phyloP scores from a whole-genome alignment of 2,888 invertebrate genomes.

The Amphiduros pacificus region DNA sequence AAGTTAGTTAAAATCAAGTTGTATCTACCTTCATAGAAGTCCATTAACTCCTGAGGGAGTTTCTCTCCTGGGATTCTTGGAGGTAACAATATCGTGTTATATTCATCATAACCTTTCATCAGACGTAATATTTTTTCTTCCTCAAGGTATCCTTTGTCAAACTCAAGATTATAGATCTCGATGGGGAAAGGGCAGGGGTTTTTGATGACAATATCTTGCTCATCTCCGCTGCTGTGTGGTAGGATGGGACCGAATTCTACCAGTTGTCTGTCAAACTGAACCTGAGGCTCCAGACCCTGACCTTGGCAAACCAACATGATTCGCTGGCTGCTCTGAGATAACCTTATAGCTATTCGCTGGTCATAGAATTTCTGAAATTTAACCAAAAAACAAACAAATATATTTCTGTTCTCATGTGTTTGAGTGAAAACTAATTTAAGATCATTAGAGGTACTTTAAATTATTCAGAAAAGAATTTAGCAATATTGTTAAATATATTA shows the following conservation, averaged over 20 bases:
- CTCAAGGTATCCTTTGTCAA: slow-evolving; percentile 63
- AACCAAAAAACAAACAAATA: background rate
- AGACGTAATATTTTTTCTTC: slow-evolving; percentile 59
- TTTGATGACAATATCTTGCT: slow-evolving; percentile 66
- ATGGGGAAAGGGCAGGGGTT: slow-evolving; percentile 71
- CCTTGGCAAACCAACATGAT: slow-evolving; percentile 55
- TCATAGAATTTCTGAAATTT: slow-evolving; percentile 55
- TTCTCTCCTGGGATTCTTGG: slow-evolving; percentile 56
- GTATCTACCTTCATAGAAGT: slow-evolving; percentile 57
- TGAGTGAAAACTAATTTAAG: too few relatives aligned
- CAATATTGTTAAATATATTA: too few relatives aligned
- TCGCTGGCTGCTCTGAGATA: slow-evolving; percentile 58
- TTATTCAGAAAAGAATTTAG: too few relatives aligned
- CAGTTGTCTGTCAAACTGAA: slow-evolving; percentile 54
- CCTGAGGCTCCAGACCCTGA: slow-evolving; percentile 56
- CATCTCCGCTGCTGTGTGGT: slow-evolving; percentile 68
- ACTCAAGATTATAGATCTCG: slow-evolving; percentile 72
- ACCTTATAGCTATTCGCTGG: slow-evolving; percentile 52
- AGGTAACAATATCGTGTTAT: slow-evolving; percentile 57
- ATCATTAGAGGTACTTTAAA: too few relatives aligned
- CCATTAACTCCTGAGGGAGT: slow-evolving; percentile 55
- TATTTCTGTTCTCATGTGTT: background rate
- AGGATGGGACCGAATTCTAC: slow-evolving; percentile 69
- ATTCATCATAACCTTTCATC: slow-evolving; percentile 60
- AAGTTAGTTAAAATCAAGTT: too few relatives aligned